Base-by-base conservation (phyloP, 2,888 invertebrate genomes). In the Apamea monoglypha region DNA sequence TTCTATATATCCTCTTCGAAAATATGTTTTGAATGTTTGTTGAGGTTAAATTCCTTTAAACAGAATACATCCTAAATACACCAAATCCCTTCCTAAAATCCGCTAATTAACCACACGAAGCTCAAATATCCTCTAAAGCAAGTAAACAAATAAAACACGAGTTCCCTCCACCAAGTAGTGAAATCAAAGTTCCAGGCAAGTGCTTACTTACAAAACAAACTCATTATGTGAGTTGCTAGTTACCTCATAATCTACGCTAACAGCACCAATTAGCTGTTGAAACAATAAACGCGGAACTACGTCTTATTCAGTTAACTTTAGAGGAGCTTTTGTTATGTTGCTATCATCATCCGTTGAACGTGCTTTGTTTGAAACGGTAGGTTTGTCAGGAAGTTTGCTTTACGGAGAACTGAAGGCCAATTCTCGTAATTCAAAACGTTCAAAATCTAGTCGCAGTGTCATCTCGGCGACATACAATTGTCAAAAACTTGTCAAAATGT, bases 221-320 rank as follows among this genome's bases (percentile, higher is more conserved):
- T 88, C 80, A 82, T 88, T 89, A 89, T 84, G 82, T 77, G 88
- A 83, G 88, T 88, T 80, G 88, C 74, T 80, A 80, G 83, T 71
- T 88, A 89, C 86, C 84, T 88, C 88, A 88, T 83, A 86, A 89
- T 87, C 89, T 81, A 69, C 80, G 67, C 68, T 78, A 89, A 82
- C 79, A 77, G 75, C 61, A 78, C 80, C 86, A 89, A 89, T 88
- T 88, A 89, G 82, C 71, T 78, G 73, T 75, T 74, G 78, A 74
- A 88, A 83, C 89, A 88, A 82, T 89, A 79, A 71, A 78, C 50
- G 47, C 56, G 73, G 86, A 85, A 77, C 80, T 72, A 82, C 44
- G 64, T 89, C 85, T 81, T 85, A 81, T 80, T 86, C 68, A 63
- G 67, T 88, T 76, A 64, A 68, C 64, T 78, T 76, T 73, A 56